Evolutionary conservation across 2,113 vertebrate species (phyloP).

Genomic region (Miniopterus natalensis): DNA sequence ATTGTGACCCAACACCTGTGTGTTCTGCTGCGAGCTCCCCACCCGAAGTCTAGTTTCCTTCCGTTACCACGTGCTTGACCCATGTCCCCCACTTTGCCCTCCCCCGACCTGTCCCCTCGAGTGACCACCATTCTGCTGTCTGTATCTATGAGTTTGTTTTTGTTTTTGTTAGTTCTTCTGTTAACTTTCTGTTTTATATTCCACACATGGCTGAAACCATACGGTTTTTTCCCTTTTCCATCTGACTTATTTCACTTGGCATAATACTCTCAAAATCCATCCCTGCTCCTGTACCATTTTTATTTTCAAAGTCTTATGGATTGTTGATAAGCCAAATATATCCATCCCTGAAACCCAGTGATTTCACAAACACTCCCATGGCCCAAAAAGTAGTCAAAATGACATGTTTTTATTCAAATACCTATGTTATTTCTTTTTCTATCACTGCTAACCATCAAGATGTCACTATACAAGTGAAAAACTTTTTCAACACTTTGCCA

Average conservation of each 20-base stretch:
- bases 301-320: background rate
- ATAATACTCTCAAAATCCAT: background rate
- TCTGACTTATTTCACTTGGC: background rate
- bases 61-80: background rate
- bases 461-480: conserved; percentile 44
- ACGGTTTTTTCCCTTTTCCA: background rate
- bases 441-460: background rate
- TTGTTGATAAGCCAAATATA: background rate
- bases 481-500: background rate
- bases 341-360: background rate
- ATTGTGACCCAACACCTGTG: background rate
- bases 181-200: background rate
- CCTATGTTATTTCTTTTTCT: background rate
- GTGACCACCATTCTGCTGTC: background rate
- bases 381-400: conserved; percentile 26
- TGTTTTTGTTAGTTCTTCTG: background rate
- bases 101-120: background rate
- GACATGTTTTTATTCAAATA: background rate
- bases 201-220: background rate
- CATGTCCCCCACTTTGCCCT: background rate
- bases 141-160: background rate
- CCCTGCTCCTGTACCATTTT: background rate
- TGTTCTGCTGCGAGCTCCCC: too few species aligned
- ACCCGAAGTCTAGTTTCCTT: background rate
- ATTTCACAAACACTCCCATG: background rate